A percentile compares a stretch with the other conserved stretches of the same genome.
phyloP scores from a whole-genome alignment of 2,888 invertebrate genomes.

The Caenorhabditis japonica region DNA sequence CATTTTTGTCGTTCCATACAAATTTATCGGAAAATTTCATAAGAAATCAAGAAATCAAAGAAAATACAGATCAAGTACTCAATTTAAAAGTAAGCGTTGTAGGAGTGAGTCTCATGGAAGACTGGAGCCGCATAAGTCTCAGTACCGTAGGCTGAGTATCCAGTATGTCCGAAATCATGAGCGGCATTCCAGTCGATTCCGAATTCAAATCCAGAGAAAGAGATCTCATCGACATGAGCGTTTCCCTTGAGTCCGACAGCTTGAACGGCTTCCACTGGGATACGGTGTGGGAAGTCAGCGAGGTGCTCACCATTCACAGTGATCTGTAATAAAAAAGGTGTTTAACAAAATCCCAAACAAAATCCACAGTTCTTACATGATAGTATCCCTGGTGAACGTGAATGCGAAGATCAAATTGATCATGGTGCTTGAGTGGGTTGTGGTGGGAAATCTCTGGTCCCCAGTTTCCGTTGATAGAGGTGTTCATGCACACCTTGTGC shows the following conservation, averaged over 20 bases:
- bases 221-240: slow-evolving; percentile 59
- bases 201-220: slow-evolving; percentile 64
- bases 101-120: slow-evolving; percentile 51
- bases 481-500: slow-evolving; percentile 61
- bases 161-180: slow-evolving; percentile 65
- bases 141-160: slow-evolving; percentile 65
- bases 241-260: slow-evolving; percentile 64
- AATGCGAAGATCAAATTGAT: slow-evolving; percentile 60
- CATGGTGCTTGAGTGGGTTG: slow-evolving; percentile 63
- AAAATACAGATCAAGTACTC: background rate
- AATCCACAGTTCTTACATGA: no score
- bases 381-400: slow-evolving; percentile 62
- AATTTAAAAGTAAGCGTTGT: slow-evolving; percentile 55
- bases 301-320: slow-evolving; percentile 63
- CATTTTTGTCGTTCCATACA: no score
- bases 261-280: slow-evolving; percentile 62
- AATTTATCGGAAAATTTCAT: background rate
- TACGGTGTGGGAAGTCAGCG: slow-evolving; percentile 63
- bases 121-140: slow-evolving; percentile 58
- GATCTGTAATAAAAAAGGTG: slow-evolving; percentile 61
- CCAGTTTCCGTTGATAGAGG: slow-evolving; percentile 54
- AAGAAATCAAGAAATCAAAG: background rate
- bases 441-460: slow-evolving; percentile 61
- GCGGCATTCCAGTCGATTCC: slow-evolving; percentile 41
- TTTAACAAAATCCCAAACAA: no score